A percentile compares a stretch with the other conserved stretches of the same genome.
Conservation (phyloP, 1,140 invertebrate species). For the Frieseomelitta varia region DNA sequence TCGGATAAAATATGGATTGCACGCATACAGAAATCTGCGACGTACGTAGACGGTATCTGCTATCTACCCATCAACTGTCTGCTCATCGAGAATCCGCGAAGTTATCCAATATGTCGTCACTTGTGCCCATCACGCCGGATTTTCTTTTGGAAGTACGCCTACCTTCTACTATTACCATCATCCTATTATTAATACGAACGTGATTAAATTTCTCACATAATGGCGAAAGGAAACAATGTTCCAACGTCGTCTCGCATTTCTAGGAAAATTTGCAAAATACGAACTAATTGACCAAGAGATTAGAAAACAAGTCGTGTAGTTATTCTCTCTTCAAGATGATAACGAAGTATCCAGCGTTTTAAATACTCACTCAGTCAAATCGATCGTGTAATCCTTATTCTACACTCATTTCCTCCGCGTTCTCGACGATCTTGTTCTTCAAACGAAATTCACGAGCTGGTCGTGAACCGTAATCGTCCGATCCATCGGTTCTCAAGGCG, state of each 20-base stretch:
- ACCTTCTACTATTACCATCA: background rate
- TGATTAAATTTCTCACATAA: constrained; percentile 8
- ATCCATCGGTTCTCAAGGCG: background rate
- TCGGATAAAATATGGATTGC: background rate
- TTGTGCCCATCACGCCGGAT: background rate
- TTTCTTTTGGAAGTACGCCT: background rate
- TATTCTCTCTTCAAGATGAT: too few relatives aligned
- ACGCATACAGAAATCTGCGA: too few relatives aligned
- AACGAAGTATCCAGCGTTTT: too few relatives aligned
- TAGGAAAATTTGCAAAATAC: background rate
- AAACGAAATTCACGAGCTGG: background rate
- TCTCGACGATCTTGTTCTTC: too few relatives aligned
- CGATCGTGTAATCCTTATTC: too few relatives aligned
- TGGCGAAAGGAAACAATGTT: background rate
- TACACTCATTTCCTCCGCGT: background rate
- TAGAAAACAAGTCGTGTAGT: too few relatives aligned
- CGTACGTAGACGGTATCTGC: background rate
- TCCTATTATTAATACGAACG: background rate
- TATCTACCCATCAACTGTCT: background rate
- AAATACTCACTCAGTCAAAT: background rate
- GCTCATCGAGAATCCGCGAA: constrained; percentile 8
- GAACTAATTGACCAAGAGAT: background rate
- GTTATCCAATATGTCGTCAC: constrained; percentile 10
- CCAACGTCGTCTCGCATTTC: background rate
- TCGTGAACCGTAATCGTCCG: background rate